These are phyloP conservation scores for Mustela lutreola DNA, from an alignment of 2,113 vertebrate species.

Conservation along the genomic window DNA sequence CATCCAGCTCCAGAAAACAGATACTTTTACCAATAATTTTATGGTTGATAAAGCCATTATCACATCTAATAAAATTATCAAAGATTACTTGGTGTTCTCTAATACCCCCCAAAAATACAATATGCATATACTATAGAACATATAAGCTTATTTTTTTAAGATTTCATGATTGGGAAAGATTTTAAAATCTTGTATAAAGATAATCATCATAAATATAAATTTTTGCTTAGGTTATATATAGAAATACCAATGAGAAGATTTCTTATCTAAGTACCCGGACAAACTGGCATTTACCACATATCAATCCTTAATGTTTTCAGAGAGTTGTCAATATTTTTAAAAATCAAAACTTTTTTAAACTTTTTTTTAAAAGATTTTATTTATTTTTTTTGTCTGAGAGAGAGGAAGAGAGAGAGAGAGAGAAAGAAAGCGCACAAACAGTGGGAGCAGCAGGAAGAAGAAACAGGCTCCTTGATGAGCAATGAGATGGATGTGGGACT, in stretches of 20 bases:
- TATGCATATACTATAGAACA: background rate
- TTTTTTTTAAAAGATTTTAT: too few relatives aligned
- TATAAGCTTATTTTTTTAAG: conserved; percentile 31
- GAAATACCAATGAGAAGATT: conserved; percentile 51
- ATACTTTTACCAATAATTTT: background rate
- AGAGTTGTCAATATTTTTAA: conserved; percentile 50
- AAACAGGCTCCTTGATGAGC: too few relatives aligned
- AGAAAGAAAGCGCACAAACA: too few relatives aligned
- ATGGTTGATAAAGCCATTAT: background rate
- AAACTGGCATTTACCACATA: conserved; percentile 37
- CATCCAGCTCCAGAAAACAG: background rate
- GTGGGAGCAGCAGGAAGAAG: too few relatives aligned
- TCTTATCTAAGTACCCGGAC: conserved; percentile 44
- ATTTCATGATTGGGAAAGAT: conserved; percentile 24
- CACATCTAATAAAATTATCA: background rate
- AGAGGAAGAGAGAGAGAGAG: too few relatives aligned
- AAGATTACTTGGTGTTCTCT: background rate
- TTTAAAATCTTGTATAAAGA: conserved; percentile 36
- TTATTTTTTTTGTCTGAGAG: too few relatives aligned
- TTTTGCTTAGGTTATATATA: conserved; percentile 29
- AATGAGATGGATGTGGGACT: too few relatives aligned
- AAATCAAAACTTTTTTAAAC: background rate
- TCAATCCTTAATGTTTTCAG: conserved; percentile 35
- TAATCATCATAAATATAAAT: conserved; percentile 11
- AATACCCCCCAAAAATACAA: background rate